Evolutionary conservation across 2,113 vertebrate species (phyloP).

Genomic region (Neodon shergylaensis): DNA sequence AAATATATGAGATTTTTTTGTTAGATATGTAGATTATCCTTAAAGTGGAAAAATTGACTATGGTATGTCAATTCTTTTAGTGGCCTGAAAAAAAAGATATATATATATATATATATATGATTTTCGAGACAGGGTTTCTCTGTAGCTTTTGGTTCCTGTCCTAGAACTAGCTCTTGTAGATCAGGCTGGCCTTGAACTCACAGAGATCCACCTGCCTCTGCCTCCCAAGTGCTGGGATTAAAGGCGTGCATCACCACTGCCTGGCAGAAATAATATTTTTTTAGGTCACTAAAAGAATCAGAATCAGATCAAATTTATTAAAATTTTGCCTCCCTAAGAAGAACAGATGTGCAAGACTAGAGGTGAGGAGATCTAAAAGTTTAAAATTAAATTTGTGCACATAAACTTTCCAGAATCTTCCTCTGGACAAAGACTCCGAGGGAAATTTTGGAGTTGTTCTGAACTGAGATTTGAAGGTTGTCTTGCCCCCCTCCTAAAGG

Average conservation of each 20-base stretch:
- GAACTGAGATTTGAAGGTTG: conserved; percentile 18
- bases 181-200: no score
- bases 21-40: background rate
- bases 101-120: no score
- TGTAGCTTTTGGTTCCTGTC: no score
- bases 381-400: background rate
- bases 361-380: background rate
- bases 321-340: background rate
- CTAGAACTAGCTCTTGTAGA: no score
- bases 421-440: background rate
- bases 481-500: background rate
- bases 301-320: conserved; percentile 15
- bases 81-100: background rate
- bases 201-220: no score
- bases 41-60: background rate
- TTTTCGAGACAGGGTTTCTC: no score
- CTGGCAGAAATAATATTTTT: background rate
- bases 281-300: background rate
- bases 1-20: conserved; percentile 11
- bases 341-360: background rate
- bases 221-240: no score
- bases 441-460: background rate
- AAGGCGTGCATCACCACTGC: no score
- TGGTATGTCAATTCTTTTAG: background rate
- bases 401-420: conserved; percentile 11